Conservation (phyloP, 2,797 vertebrate genomes). For the Alcedo atthis region DNA sequence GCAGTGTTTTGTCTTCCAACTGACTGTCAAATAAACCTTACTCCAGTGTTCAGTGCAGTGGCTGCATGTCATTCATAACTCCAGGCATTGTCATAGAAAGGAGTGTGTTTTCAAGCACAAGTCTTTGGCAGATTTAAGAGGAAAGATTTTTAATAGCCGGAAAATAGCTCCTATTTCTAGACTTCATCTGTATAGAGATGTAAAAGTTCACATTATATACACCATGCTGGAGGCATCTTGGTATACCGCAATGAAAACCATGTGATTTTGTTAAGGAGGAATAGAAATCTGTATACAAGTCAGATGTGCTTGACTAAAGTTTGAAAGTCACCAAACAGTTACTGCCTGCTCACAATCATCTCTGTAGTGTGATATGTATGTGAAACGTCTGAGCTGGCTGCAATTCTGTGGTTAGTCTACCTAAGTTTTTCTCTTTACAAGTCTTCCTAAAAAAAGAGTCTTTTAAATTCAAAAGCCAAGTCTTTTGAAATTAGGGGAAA, state of each 20-base stretch:
- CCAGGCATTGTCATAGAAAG: background rate
- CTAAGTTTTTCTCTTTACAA: background rate
- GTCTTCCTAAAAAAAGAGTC: background rate
- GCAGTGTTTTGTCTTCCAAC: background rate
- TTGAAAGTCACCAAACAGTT: background rate
- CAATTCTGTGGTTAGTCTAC: background rate
- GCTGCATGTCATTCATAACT: background rate
- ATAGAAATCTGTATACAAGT: background rate
- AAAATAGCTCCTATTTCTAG: background rate
- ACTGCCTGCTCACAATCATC: background rate
- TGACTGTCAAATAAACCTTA: background rate
- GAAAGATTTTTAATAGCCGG: background rate
- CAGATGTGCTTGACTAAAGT: background rate
- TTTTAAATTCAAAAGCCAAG: background rate
- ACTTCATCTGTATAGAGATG: background rate
- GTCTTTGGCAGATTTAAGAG: background rate
- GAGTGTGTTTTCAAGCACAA: background rate
- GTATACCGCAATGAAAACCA: background rate
- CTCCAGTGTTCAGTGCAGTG: background rate
- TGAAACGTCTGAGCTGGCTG: background rate
- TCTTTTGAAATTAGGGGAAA: background rate
- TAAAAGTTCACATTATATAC: background rate
- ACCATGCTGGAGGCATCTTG: background rate
- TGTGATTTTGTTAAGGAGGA: background rate
- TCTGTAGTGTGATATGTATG: fast-evolving